These are phyloP conservation scores for Crypturellus tataupa DNA, from an alignment of 2,797 vertebrate species.

Conservation along the genomic window DNA sequence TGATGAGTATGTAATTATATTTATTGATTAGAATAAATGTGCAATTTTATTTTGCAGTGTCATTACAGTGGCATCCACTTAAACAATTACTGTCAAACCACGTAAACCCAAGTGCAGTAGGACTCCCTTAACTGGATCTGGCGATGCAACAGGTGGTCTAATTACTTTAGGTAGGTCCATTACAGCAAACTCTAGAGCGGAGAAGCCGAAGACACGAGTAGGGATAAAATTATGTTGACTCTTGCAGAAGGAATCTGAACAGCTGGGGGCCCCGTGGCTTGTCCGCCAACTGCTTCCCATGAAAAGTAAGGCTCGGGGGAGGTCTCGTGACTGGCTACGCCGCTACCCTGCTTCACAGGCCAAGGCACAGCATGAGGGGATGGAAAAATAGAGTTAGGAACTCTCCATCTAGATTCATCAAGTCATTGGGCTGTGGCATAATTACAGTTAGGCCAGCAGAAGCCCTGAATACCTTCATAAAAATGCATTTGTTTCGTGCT, in stretches of 20 bases:
- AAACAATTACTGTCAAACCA: conserved; percentile 44
- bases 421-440: not conserved
- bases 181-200: not conserved
- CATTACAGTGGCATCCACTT: conserved; percentile 2
- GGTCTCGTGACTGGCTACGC: not conserved
- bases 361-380: not conserved
- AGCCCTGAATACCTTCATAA: not conserved
- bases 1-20: not conserved
- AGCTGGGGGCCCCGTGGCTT: conserved; percentile 6
- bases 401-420: not conserved
- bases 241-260: not conserved
- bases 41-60: conserved; percentile 12
- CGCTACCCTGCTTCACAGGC: accelerated
- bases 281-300: not conserved
- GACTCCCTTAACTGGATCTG: conserved; percentile 22
- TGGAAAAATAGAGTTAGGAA: not conserved
- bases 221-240: not conserved
- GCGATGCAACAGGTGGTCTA: conserved; percentile 20
- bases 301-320: not conserved
- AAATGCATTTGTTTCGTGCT: not conserved
- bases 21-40: conserved; percentile 34
- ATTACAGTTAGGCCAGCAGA: not conserved
- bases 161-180: conserved; percentile 53
- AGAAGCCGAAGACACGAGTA: not conserved
- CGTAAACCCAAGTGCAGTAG: not conserved